phyloP scores from a whole-genome alignment of 2,113 vertebrate species.

The Silurus meridionalis region DNA sequence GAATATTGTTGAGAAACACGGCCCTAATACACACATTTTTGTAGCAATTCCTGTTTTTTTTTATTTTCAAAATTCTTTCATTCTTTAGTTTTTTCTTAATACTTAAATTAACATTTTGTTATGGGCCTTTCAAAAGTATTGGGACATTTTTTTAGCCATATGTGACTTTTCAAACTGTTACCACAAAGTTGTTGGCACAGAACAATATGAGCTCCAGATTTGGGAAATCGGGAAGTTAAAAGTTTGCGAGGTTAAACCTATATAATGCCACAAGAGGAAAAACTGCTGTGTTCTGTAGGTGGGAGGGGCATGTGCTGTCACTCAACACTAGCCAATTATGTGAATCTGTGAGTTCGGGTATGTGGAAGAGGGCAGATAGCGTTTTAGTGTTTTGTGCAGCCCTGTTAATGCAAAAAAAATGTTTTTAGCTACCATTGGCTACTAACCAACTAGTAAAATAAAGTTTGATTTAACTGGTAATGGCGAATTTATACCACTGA shows the following conservation, averaged over 20 bases:
- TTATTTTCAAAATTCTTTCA: no score
- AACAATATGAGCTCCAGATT: neutral
- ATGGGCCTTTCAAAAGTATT: neutral
- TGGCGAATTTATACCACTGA: no score
- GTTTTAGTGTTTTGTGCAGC: neutral
- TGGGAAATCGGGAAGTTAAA: neutral
- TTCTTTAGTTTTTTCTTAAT: neutral
- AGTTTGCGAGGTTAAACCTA: neutral
- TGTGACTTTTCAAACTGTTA: no score
- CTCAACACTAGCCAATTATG: neutral
- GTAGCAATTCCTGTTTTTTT: no score
- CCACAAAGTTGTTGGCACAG: no score
- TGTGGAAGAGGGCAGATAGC: neutral
- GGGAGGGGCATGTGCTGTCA: neutral
- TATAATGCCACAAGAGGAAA: neutral
- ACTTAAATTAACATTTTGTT: neutral
- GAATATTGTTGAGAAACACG: no score
- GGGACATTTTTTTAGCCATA: no score
- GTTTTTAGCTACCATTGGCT: no score
- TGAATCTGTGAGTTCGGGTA: neutral
- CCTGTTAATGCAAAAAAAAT: neutral
- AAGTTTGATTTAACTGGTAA: no score
- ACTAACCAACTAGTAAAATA: no score
- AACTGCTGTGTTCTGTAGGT: neutral
- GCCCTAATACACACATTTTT: neutral